These are phyloP conservation scores for Poecilia velifera DNA, from an alignment of 2,797 vertebrate species.

Conservation along the genomic window DNA sequence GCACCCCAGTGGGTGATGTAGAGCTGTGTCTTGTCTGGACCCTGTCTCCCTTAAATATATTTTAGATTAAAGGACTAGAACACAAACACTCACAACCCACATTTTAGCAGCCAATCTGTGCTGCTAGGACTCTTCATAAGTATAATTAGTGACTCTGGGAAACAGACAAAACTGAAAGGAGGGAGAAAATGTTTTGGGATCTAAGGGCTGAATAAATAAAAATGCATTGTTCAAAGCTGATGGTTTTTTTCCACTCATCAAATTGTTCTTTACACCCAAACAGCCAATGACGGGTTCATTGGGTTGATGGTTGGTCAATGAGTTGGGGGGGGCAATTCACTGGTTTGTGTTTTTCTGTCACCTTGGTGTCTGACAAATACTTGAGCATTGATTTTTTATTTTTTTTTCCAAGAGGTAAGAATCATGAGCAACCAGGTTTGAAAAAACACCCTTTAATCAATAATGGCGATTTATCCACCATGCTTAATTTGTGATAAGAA, in stretches of 20 bases:
- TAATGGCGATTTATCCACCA: constrained; percentile 43
- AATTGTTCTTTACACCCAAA: constrained; percentile 24
- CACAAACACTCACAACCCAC: constrained; percentile 69
- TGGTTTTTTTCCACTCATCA: constrained; percentile 38
- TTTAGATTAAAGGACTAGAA: constrained; percentile 75
- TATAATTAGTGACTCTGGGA: constrained; percentile 68
- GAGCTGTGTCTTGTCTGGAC: constrained; percentile 65
- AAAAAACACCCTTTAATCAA: constrained; percentile 78
- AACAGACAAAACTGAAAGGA: constrained; percentile 49
- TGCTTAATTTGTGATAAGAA: constrained; percentile 50
- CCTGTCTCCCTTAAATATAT: constrained; percentile 70
- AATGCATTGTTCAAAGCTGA: constrained; percentile 23
- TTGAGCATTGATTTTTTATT: constrained; percentile 61
- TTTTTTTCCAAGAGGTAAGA: constrained; percentile 49
- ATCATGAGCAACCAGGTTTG: constrained; percentile 38
- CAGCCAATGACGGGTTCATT: constrained; percentile 54
- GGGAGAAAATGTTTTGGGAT: constrained; percentile 47
- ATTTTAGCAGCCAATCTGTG: constrained; percentile 51
- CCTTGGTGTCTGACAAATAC: constrained; percentile 64
- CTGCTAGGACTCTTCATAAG: constrained; percentile 48
- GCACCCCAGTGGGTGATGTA: constrained; percentile 65
- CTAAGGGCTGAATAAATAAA: constrained; percentile 64
- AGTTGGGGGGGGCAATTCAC: constrained; percentile 38
- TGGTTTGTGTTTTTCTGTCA: constrained; percentile 48
- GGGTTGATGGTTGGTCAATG: constrained; percentile 44